A percentile compares a stretch with the other conserved stretches of the same genome.
These are phyloP conservation scores for Drosophila takahashii DNA, from an alignment of 1,140 invertebrate species.

Conservation along the genomic window DNA sequence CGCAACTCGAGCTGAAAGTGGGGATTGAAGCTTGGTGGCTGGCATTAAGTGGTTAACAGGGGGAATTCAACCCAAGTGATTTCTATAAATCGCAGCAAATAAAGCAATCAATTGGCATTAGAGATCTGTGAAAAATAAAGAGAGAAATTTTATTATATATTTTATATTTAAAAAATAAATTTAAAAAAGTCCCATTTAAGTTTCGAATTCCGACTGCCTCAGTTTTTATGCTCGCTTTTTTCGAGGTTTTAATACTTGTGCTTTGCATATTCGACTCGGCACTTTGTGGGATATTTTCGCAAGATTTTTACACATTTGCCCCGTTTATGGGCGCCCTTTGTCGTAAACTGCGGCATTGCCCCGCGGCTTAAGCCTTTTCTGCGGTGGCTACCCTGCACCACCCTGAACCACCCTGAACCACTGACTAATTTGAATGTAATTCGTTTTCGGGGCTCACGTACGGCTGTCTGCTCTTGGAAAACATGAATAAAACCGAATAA, in stretches of 20 bases:
- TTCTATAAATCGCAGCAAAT: background rate
- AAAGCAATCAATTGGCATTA: background rate
- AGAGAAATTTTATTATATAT: background rate
- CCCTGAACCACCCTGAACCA: background rate
- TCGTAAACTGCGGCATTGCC: constrained; percentile 46
- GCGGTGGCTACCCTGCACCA: background rate
- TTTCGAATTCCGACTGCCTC: background rate
- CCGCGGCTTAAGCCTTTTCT: constrained; percentile 25
- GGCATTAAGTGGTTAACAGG: background rate
- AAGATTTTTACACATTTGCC: constrained; percentile 53
- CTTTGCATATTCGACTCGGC: constrained; percentile 26
- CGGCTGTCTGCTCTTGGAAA: constrained; percentile 51
- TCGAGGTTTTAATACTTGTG: constrained; percentile 23
- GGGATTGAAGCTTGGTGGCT: background rate
- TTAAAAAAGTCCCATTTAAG: too few relatives aligned
- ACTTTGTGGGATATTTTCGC: constrained; percentile 10
- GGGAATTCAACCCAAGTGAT: constrained; percentile 6
- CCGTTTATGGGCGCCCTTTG: constrained; percentile 38
- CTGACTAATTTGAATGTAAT: constrained; percentile 76
- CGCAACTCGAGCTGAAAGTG: constrained; percentile 2
- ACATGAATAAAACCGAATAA: constrained; percentile 49
- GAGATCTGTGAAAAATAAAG: too few relatives aligned
- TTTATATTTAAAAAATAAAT: too few relatives aligned
- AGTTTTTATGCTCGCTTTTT: constrained; percentile 6
- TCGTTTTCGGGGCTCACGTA: constrained; percentile 54